Conservation (phyloP, 37 sponge, comb jelly and placozoan species). For the Cladorhizidae sp. region DNA sequence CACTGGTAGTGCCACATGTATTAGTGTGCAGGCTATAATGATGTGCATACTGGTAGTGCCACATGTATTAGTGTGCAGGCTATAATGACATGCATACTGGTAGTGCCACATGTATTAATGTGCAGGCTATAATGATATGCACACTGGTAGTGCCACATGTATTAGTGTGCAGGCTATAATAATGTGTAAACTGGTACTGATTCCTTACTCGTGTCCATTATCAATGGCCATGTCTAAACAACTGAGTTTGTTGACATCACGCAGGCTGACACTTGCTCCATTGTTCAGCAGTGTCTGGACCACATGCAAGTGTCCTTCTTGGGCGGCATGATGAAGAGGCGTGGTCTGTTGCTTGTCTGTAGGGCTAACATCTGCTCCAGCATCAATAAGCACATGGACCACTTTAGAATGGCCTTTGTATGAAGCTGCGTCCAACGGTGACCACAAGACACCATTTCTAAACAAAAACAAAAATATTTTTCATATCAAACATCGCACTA, state of each 20-base stretch:
- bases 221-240: conserved; percentile 90
- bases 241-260: conserved; percentile 48
- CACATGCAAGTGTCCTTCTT: conserved; percentile 59
- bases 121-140: too few species aligned
- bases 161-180: not conserved
- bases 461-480: not conserved
- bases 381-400: conserved; percentile 58
- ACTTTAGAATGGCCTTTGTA: conserved; percentile 39
- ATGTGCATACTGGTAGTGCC: too few species aligned
- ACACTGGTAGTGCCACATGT: not conserved
- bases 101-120: too few species aligned
- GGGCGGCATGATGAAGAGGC: conserved; percentile 86
- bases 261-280: conserved; percentile 59
- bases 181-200: not conserved
- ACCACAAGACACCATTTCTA: conserved; percentile 77
- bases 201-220: conserved; percentile 76
- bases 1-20: too few species aligned
- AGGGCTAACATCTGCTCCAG: conserved; percentile 70
- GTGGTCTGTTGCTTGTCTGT: conserved; percentile 72
- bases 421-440: conserved; percentile 86
- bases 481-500: not conserved
- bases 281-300: conserved; percentile 63
- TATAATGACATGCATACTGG: not conserved
- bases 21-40: too few species aligned
- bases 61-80: not conserved